Evolutionary conservation across 2,797 vertebrate genomes (phyloP).

Genomic region (Sebastes oblongus): DNA sequence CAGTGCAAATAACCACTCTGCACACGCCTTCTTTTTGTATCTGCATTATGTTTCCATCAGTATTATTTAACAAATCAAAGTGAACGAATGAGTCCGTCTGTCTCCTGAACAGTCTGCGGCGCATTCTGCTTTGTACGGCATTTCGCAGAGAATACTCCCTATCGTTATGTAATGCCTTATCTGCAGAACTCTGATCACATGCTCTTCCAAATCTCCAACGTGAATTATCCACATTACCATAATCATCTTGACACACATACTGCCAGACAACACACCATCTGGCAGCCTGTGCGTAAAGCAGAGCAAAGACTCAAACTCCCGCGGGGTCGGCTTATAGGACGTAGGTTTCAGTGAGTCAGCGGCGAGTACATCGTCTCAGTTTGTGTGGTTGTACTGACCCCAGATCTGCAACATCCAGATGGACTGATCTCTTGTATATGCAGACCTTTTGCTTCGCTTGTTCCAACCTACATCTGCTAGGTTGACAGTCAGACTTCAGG

Average conservation of each 20-base stretch:
- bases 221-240: constrained; percentile 43
- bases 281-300: background rate
- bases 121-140: background rate
- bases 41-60: background rate
- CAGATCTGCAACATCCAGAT: background rate
- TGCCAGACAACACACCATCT: constrained; percentile 9
- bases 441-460: background rate
- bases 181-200: constrained; percentile 46
- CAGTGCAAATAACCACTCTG: background rate
- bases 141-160: background rate
- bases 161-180: constrained; percentile 30
- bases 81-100: background rate
- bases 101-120: background rate
- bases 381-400: background rate
- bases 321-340: background rate
- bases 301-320: background rate
- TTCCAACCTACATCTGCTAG: background rate
- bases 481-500: background rate
- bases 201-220: constrained; percentile 12
- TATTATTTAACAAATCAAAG: background rate
- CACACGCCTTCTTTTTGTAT: background rate
- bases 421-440: background rate
- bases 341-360: background rate
- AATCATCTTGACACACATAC: constrained; percentile 49
- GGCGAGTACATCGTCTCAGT: background rate